Evolutionary conservation across 1,140 invertebrate species (phyloP), one percentile per base, ranked within the genome.

Genomic region (Pentalonia nigronervosa): DNA sequence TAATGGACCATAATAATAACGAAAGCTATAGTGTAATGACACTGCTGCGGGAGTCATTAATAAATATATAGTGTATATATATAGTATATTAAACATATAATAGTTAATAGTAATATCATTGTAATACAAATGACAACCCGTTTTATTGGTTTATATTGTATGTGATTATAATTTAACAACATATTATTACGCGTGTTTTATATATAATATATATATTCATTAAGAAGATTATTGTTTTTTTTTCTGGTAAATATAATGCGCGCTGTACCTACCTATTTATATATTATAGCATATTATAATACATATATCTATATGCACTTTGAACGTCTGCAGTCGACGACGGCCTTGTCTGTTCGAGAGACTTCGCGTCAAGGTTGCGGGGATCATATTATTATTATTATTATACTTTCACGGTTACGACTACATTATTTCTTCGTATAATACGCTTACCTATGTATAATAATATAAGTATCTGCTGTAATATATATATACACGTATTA

Each of bases 381-480:
- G 60, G 60, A 76, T 76, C 60, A 76, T 76, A 76, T 76, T 76
- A 76, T 76, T 67, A 67, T 67, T 60, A 30, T 67, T 67, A 30
- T 67, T n/a, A 76, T 76, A 76, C 60, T 76, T 76, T 76, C 60
- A 76, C 60, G 60, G 60, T 76, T 76, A 76, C 60, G 60, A 76
- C 60, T 76, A n/a, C n/a, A 67, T 67, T 76, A 76, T 76, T 76
- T 76, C 60, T 76, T 17, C 60, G 60, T 76, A 76, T n/a, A 34
- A 41, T 41, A 41, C 41, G 41, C 41, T 41, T 14, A 76, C 60
- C 30, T n/a, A 76, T 76, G 4, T 67, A n/a, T 20, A 67, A 67
- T 30, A 67, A n/a, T 67, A n/a, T 30, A 67, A 67, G 60, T 67
- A 67, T 30, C 30, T 11, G 60, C 30, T 14, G 30, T 67, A 67